A percentile compares a stretch with the other conserved stretches of the same genome.
phyloP scores from a whole-genome alignment of 2,797 vertebrate genomes.

The Sciaenops ocellatus region DNA sequence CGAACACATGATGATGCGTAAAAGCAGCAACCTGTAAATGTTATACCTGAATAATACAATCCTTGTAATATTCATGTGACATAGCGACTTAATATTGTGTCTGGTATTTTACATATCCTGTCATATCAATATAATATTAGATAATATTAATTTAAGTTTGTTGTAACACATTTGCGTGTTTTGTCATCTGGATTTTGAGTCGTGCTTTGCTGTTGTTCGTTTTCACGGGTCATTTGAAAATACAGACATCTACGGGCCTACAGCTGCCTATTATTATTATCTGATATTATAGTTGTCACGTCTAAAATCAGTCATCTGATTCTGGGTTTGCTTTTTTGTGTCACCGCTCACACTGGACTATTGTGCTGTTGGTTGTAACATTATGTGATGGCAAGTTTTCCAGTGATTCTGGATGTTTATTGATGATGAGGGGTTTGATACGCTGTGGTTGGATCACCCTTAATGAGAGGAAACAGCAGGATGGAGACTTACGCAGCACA shows the following conservation, averaged over 20 bases:
- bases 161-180: not conserved
- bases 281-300: not conserved
- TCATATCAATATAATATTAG: not conserved
- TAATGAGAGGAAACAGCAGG: no score
- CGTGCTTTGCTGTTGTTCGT: conserved; percentile 4
- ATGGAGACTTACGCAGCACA: no score
- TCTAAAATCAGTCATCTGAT: not conserved
- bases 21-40: not conserved
- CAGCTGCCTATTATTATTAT: not conserved
- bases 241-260: not conserved
- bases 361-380: not conserved
- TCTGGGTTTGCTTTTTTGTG: not conserved
- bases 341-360: not conserved
- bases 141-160: not conserved
- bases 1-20: conserved; percentile 1
- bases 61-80: not conserved
- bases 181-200: not conserved
- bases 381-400: not conserved
- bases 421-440: not conserved
- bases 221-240: not conserved
- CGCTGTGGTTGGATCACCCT: no score
- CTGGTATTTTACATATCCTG: not conserved
- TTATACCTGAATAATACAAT: not conserved
- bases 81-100: not conserved
- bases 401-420: not conserved